These are phyloP conservation scores for Phyto melanocephala DNA, from an alignment of 2,888 invertebrate species.

Conservation along the genomic window DNA sequence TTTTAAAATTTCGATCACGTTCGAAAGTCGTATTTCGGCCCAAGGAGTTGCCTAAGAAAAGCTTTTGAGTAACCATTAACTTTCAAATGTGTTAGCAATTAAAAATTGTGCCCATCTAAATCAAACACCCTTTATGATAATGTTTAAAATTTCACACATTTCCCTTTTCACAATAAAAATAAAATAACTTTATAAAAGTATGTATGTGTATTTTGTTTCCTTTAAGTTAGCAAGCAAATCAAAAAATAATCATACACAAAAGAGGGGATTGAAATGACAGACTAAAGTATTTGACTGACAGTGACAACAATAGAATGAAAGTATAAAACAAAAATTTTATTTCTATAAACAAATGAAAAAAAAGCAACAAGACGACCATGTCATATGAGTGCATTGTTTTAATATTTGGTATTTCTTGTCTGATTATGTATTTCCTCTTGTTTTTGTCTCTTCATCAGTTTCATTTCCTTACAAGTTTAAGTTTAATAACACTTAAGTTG, in stretches of 20 bases:
- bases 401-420: constrained; percentile 1
- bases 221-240: neutral
- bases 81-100: too few relatives aligned
- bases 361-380: neutral
- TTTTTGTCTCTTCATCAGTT: constrained; percentile 3
- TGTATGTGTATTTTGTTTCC: too few relatives aligned
- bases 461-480: constrained; percentile 29
- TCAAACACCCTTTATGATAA: too few relatives aligned
- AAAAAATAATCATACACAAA: neutral
- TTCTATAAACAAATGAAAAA: neutral
- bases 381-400: constrained; percentile 26
- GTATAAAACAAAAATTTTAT: neutral
- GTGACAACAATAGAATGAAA: neutral
- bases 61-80: too few relatives aligned
- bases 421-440: neutral
- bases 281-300: constrained; percentile 8
- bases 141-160: too few relatives aligned
- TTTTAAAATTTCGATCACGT: too few relatives aligned
- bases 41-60: too few relatives aligned
- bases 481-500: constrained; percentile 50
- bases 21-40: too few relatives aligned
- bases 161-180: too few relatives aligned
- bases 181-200: too few relatives aligned
- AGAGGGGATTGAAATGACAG: neutral
- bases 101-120: too few relatives aligned